phyloP scores from a whole-genome alignment of 23 tunicate genomes.

The Clavelina lepadiformis region DNA sequence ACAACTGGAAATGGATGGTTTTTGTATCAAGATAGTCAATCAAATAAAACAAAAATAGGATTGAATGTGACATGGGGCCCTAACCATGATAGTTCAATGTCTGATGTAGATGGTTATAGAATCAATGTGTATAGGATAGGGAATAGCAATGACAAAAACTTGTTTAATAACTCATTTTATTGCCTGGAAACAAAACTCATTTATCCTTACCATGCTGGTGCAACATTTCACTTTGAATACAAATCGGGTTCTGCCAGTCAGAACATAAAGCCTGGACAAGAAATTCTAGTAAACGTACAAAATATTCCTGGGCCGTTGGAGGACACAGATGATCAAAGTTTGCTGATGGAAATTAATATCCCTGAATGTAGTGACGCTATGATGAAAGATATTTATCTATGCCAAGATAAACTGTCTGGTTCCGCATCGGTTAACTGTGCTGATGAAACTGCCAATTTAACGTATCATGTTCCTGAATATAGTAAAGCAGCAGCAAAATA shows the following conservation, averaged over 20 bases:
- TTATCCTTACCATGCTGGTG: neutral
- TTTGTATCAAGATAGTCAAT: too few species aligned
- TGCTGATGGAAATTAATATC: neutral
- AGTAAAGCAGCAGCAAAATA: neutral
- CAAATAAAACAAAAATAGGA: too few species aligned
- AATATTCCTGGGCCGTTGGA: neutral
- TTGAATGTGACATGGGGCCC: slow-evolving; percentile 2
- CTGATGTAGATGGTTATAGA: neutral
- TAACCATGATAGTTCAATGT: neutral
- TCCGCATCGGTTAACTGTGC: neutral
- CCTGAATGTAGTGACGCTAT: slow-evolving; percentile 11
- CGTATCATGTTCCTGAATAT: too few species aligned
- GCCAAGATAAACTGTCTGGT: neutral
- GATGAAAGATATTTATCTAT: slow-evolving; percentile 6
- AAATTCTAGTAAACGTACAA: neutral
- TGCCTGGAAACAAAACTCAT: neutral
- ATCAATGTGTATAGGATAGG: too few species aligned
- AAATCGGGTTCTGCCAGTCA: neutral
- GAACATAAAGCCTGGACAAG: neutral
- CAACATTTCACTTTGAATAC: slow-evolving; percentile 3
- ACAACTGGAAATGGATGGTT: too few species aligned
- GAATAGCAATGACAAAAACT: too few species aligned
- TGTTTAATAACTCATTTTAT: too few species aligned
- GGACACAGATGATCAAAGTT: neutral
- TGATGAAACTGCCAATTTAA: neutral